Percentiles rank a stretch among this genome's conserved stretches.
Evolutionary conservation across 2,113 vertebrate species (phyloP).

Genomic region (Glaucomys volans): DNA sequence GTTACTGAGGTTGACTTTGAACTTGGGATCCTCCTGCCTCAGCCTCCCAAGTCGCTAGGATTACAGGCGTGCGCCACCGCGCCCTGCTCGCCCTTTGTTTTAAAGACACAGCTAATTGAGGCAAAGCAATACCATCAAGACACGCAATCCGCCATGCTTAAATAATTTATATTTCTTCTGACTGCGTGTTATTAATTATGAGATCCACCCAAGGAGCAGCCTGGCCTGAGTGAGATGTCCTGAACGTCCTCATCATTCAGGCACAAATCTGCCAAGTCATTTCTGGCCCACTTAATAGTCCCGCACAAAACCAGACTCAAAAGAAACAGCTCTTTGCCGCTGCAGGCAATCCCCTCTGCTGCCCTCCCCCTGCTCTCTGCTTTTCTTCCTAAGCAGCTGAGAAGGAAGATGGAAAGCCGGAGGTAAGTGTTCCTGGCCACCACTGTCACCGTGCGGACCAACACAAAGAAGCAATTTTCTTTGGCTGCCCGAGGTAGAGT

Average conservation of each 20-base stretch:
- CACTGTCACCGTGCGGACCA: not conserved
- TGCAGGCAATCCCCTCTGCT: not conserved
- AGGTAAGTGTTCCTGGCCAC: not conserved
- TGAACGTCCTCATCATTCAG: conserved; percentile 6
- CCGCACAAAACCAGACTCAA: not conserved
- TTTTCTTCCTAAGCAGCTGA: not conserved
- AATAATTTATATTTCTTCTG: not conserved
- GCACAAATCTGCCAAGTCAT: not conserved
- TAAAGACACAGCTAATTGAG: not conserved
- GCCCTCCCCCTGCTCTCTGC: not conserved
- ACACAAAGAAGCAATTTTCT: conserved; percentile 11
- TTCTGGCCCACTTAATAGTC: not conserved
- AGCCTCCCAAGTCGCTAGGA: no score
- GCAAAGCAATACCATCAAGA: not conserved
- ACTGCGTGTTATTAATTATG: not conserved
- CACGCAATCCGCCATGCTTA: not conserved
- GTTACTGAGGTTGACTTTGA: no score
- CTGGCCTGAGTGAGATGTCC: not conserved
- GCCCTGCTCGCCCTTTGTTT: not conserved
- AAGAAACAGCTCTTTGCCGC: not conserved
- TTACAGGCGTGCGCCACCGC: no score
- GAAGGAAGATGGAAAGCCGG: not conserved
- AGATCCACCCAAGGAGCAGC: not conserved
- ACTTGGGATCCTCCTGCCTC: no score
- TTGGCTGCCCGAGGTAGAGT: not conserved